These are phyloP conservation scores for Ashinkailepas kermadecensis DNA, from an alignment of 2,888 invertebrate genomes.

Conservation along the genomic window DNA sequence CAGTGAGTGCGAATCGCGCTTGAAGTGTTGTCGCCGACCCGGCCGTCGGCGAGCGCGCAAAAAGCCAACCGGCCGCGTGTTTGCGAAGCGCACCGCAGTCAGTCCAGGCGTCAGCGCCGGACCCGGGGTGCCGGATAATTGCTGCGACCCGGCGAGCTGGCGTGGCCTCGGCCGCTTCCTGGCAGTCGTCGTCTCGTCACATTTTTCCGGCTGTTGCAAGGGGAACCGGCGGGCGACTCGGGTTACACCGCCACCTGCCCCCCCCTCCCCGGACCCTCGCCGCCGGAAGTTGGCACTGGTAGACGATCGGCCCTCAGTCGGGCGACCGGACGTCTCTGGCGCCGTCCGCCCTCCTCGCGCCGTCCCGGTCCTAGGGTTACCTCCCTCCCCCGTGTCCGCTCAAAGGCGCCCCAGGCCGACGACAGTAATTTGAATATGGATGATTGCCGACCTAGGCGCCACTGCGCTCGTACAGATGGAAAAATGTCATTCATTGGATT, in stretches of 20 bases:
- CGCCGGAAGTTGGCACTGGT: background rate
- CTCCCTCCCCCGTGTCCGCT: background rate
- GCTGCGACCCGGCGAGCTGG: too few species aligned
- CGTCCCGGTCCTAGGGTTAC: background rate
- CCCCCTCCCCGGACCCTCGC: background rate
- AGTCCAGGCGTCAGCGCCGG: background rate
- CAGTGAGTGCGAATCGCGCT: background rate
- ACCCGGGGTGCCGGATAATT: background rate
- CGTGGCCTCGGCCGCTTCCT: too few species aligned
- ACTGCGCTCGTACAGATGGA: background rate
- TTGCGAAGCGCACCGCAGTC: too few species aligned
- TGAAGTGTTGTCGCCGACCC: too few species aligned
- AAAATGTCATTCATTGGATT: slow-evolving; percentile 14
- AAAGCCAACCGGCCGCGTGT: too few species aligned
- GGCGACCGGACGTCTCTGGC: background rate
- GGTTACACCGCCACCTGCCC: slow-evolving; percentile 8
- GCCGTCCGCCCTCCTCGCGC: background rate
- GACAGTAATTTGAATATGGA: background rate
- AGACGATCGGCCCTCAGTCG: background rate
- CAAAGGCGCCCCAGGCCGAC: background rate
- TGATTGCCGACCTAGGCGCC: background rate
- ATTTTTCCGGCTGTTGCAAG: slow-evolving; percentile 3
- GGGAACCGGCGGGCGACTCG: background rate
- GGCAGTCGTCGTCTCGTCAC: background rate
- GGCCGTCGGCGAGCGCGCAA: too few species aligned